These are phyloP conservation scores for Hyperopisus bebe DNA, from an alignment of 2,113 vertebrate species.

Conservation along the genomic window DNA sequence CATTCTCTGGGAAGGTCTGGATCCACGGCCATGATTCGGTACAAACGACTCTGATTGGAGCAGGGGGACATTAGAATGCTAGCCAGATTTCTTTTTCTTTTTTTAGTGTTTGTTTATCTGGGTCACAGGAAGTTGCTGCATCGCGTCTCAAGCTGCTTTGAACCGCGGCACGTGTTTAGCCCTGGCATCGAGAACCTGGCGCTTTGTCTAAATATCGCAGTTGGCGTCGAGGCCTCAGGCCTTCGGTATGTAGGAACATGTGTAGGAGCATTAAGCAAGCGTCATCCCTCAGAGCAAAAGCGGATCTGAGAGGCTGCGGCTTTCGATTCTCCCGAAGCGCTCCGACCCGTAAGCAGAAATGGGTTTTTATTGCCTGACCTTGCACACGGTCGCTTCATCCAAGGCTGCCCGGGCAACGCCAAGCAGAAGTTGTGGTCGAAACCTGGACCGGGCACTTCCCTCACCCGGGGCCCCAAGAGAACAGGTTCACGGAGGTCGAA, in stretches of 20 bases:
- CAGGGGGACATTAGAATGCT: not conserved
- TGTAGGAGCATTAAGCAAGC: not conserved
- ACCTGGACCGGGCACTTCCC: conserved; percentile 62
- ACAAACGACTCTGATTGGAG: not conserved
- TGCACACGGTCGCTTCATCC: conserved; percentile 57
- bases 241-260: not conserved
- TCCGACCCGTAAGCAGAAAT: not conserved
- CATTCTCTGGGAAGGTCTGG: not conserved
- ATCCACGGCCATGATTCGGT: not conserved
- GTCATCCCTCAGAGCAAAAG: not conserved
- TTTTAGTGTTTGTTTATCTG: not conserved
- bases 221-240: not conserved
- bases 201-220: not conserved
- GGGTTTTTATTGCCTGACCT: conserved; percentile 57
- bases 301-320: not conserved
- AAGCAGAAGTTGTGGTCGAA: conserved; percentile 97
- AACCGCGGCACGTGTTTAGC: not conserved
- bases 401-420: conserved; percentile 36
- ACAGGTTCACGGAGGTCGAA: conserved; percentile 78
- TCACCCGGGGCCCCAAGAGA: conserved; percentile 69
- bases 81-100: not conserved
- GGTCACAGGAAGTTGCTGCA: conserved; percentile 10
- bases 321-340: not conserved
- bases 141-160: not conserved
- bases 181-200: not conserved